Evolutionary conservation across 37 sponge, comb jelly and placozoan species (phyloP), one percentile per base, ranked within the genome.

Genomic region (Corticium candelabrum): DNA sequence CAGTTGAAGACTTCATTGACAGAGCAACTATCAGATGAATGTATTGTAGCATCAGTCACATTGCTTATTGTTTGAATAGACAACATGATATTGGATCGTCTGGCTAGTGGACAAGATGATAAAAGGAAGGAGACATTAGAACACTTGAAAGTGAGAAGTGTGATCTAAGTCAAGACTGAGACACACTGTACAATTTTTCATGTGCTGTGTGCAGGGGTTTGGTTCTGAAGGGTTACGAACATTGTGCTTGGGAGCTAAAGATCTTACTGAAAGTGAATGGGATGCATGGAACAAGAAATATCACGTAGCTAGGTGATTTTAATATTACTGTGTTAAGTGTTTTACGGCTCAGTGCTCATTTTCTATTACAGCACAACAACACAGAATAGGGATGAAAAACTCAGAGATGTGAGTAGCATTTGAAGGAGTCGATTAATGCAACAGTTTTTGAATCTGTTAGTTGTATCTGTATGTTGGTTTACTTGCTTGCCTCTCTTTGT

Each of bases 261-360:
- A 50, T 21, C 15, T 50, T 21, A 50, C 15, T 21, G 62, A 50
- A 50, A 21, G 21, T 27, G 62, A 50, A 50, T 50, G 62, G 62
- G 62, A 50, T 27, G 21, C 21, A 11, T 50, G 62, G 62, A 50
- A 50, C 11, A 21, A 11, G 21, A 50, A 50, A 21, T 21, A 50
- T 50, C 62, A 50, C 62, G 62, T 27, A 50, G 62, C 74, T 27
- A 72, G 74, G 74, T 72, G 15, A 36, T 21, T 15, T 56, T 56
- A 56, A 56, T 21, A 72, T 72, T 72, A 36, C 21, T 36, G 11
- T 50, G 21, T 50, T 50, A 50, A 50, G 21, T 50, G 21, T 27
- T 50, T 50, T 21, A 50, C n/a, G n/a, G n/a, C n/a, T n/a, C n/a
- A n/a, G n/a, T n/a, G n/a, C n/a, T n/a, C n/a, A n/a, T n/a, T 56